Conservation (phyloP, 2,888 invertebrate genomes). For the Pelosia muscerda region DNA sequence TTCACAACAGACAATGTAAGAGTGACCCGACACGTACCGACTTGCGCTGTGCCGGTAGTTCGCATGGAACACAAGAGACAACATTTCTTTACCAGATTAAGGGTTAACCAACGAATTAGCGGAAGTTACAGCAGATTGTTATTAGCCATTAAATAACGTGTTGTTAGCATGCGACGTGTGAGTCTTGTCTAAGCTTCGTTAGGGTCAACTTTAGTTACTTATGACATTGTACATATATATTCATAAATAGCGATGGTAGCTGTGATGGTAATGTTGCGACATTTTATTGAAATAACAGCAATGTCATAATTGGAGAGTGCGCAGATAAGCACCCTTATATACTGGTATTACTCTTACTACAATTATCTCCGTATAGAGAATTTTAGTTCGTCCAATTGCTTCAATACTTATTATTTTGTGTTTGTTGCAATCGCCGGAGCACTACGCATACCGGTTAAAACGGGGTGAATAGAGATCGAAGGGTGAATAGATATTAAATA, state of each 20-base stretch:
- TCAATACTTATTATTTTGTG: not conserved
- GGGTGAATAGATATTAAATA: too few species aligned
- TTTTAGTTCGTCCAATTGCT: not conserved
- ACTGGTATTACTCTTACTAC: not conserved
- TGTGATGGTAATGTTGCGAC: constrained; percentile 4
- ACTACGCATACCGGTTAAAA: too few species aligned
- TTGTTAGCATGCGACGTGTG: constrained; percentile 20
- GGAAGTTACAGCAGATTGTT: constrained; percentile 30
- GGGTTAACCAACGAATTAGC: constrained; percentile 32
- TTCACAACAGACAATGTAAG: constrained; percentile 38
- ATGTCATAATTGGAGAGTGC: not conserved
- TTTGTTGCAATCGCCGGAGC: not conserved
- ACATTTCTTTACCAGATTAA: constrained; percentile 35
- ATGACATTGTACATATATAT: constrained; percentile 3
- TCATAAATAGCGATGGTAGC: constrained; percentile 6
- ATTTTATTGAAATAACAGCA: not conserved
- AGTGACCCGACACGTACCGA: constrained; percentile 74
- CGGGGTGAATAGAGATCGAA: too few species aligned
- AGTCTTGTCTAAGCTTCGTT: constrained; percentile 3
- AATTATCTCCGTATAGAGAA: not conserved
- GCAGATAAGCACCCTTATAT: not conserved
- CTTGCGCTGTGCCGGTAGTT: constrained; percentile 81
- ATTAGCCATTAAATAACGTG: constrained; percentile 19
- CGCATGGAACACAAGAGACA: constrained; percentile 87
- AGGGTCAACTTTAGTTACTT: not conserved